Evolutionary conservation across 2,797 vertebrate genomes (phyloP), one percentile per base, ranked within the genome.

Genomic region (Oreochromis grahami): DNA sequence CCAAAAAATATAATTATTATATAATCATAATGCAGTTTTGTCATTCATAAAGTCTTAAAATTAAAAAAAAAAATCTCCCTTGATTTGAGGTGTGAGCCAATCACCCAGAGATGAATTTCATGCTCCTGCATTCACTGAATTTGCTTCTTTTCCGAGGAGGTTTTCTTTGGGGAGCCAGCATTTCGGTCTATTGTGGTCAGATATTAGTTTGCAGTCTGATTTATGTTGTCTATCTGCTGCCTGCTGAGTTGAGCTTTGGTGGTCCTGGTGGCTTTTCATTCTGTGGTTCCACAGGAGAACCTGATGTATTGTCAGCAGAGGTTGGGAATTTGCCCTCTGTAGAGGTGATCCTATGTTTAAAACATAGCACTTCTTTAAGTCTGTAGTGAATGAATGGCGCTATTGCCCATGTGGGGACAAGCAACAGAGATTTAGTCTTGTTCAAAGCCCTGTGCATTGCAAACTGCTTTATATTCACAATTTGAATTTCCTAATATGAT

Each of bases 211-310:
- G 91, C 93, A 43, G 86, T 94, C 76, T 93, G 93, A 83, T 94
- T 92, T 77, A 91, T 92, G 41, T 79, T 93, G 81, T 94, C 88
- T 74, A 84, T 93, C 41, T 91, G 89, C 78, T 94, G 91, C 78
- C 85, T 95, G 80, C 91, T 96, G 76, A 92, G 93, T 86, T 83
- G 87, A 76, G 93, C 92, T 2, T 45, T 86, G 68, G 89, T 93
- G 72, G 91, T 94, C 24, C 82, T 94, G 48, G 90, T 92, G 86
- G 89, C 91, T 79, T 94, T 94, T 78, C 79, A 86, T 43, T 88
- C 92, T 68, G 17, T 72, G 8, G 82, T 88, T 24, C 92, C 88
- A 5, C 88, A 89, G 26, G 80, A 82, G 14, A 93, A 91, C 80
- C 5, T 91, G 11, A 92, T 94, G 90, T 85, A 55, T 21, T 93